Percentiles rank a stretch among this genome's conserved stretches.
Conservation (phyloP, 2,113 vertebrate genomes). For the Phalacrocorax pelagicus region DNA sequence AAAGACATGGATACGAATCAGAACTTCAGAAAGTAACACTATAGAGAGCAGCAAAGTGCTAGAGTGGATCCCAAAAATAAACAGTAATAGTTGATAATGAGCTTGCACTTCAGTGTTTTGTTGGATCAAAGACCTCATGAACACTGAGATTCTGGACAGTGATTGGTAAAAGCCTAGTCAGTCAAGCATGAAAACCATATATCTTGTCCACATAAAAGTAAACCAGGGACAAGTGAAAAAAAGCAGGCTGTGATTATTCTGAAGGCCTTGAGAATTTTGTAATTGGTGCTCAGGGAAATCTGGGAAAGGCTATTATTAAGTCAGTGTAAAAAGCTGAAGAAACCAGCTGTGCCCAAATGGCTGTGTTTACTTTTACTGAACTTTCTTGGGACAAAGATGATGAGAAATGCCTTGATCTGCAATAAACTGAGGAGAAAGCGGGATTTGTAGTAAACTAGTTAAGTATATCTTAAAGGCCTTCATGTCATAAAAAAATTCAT, state of each 20-base stretch:
- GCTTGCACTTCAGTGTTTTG: not conserved
- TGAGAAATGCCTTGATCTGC: not conserved
- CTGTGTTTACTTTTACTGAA: not conserved
- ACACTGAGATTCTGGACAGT: not conserved
- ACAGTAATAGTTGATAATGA: not conserved
- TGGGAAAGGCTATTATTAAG: not conserved
- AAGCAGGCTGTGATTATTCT: not conserved
- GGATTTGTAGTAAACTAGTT: not conserved
- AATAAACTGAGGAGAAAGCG: not conserved
- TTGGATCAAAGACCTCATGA: not conserved
- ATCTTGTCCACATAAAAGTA: not conserved
- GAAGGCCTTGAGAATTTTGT: not conserved
- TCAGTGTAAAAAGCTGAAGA: not conserved
- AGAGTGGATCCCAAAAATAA: not conserved
- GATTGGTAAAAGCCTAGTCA: not conserved
- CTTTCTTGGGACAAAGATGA: not conserved
- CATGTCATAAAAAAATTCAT: not conserved
- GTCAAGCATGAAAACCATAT: not conserved
- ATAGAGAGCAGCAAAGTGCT: not conserved
- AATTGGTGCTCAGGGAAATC: not conserved
- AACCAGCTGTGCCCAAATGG: not conserved
- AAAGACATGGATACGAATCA: not conserved
- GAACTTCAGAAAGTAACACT: not conserved
- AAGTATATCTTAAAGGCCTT: not conserved
- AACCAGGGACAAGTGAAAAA: not conserved